phyloP scores from a whole-genome alignment of 2,113 vertebrate genomes.

The Zootoca vivipara region DNA sequence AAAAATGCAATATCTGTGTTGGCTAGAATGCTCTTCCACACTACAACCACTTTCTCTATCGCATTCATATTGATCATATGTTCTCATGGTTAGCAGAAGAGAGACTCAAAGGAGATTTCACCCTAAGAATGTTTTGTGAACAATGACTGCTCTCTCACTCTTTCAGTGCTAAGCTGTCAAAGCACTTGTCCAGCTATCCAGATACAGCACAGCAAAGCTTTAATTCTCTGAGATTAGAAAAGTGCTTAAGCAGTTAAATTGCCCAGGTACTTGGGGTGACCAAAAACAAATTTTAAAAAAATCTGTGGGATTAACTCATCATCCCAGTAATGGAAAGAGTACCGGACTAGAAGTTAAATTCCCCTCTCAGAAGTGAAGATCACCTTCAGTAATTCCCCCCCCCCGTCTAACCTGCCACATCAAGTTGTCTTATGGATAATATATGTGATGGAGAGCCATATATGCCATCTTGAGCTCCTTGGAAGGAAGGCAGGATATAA shows the following conservation, averaged over 20 bases:
- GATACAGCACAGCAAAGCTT: background rate
- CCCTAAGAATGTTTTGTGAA: background rate
- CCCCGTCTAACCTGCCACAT: background rate
- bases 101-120: slow-evolving; percentile 6
- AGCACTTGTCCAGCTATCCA: background rate
- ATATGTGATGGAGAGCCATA: background rate
- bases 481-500: background rate
- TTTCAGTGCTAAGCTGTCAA: background rate
- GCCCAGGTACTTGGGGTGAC: background rate
- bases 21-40: background rate
- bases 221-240: background rate
- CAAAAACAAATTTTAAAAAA: background rate
- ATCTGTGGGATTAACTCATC: background rate
- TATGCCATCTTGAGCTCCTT: background rate
- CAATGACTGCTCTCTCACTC: background rate
- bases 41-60: background rate
- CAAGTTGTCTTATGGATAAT: background rate
- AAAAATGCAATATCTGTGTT: background rate
- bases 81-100: background rate
- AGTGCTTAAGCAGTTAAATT: background rate
- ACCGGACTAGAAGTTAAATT: too few relatives aligned
- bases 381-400: background rate
- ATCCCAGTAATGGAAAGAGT: background rate
- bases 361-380: too few relatives aligned
- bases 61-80: background rate